Base-by-base conservation (phyloP, 2,888 invertebrate genomes). In the Zygaena filipendulae region DNA sequence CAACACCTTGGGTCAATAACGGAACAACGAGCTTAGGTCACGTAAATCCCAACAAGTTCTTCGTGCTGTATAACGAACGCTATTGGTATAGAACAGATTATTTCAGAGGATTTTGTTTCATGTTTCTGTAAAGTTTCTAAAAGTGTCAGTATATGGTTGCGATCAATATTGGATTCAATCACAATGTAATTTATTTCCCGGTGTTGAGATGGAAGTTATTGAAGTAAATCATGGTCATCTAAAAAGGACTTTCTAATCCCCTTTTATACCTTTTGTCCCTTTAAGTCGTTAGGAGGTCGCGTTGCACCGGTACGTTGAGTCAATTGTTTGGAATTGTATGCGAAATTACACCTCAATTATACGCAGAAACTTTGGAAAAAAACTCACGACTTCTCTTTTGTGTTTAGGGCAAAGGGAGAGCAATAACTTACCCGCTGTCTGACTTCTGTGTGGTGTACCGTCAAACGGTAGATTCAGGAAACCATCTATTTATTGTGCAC, bases 301-400 rank as follows among this genome's bases (percentile, higher is more conserved):
- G 43, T 39, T 52, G 54, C 54, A 58, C 47, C 54, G 58, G 56
- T 58, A 43, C 49, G 45, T 50, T 49, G 45, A 43, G 43, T 42
- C 49, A 47, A 51, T 55, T 52, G 62, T 59, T 57, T 48, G 51
- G 43, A 43, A 49, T 62, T 64, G 60, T 63, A 54, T 52, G 62
- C 56, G 48, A 60, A 62, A 64, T 68, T 62, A 68, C 66, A 67
- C 67, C 63, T 66, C 63, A 68, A 69, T 69, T 70, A 69, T 64
- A 55, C 49, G 47, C 48, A 59, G 56, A 52, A 57, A 49, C 47
- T 43, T 47, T 25, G 13, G 40, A 46, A 48, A 59, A 66, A 64
- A 62, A 47, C 39, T 31, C 47, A n/a, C n/a, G n/a, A 36, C n/a
- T n/a, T n/a, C 25, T 38, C 55, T 49, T 55, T 70, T 70, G 59